These are phyloP conservation scores for Castor canadensis DNA, from an alignment of 2,113 vertebrate species.

Conservation along the genomic window DNA sequence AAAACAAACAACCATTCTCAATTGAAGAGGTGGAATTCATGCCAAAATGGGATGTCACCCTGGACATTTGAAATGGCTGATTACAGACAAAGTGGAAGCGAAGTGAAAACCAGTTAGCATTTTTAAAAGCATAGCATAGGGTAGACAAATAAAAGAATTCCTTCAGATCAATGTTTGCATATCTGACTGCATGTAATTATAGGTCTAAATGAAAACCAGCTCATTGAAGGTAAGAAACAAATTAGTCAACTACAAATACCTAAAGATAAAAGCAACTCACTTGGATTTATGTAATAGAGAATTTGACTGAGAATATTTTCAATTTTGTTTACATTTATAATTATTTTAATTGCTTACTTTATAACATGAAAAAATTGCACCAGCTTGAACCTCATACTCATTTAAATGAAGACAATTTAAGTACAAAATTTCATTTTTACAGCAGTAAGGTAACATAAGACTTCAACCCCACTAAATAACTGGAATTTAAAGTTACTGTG, in stretches of 20 bases:
- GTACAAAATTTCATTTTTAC: neutral
- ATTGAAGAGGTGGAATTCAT: slow-evolving; percentile 40
- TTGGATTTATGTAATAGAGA: neutral
- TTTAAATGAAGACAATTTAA: slow-evolving; percentile 15
- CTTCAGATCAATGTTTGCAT: neutral
- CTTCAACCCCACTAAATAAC: neutral
- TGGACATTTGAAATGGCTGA: slow-evolving; percentile 33
- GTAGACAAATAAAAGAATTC: neutral
- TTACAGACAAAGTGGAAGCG: neutral
- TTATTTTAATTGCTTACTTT: slow-evolving; percentile 12
- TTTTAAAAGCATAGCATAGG: slow-evolving; percentile 6
- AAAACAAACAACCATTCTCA: slow-evolving; percentile 67
- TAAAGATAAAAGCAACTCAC: slow-evolving; percentile 5
- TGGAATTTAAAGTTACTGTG: neutral
- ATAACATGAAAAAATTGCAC: slow-evolving; percentile 6
- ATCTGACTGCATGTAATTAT: neutral
- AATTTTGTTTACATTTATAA: neutral
- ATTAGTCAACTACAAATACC: neutral
- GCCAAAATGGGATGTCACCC: slow-evolving; percentile 26
- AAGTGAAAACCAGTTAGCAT: neutral
- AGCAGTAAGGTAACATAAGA: neutral
- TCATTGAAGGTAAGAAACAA: neutral
- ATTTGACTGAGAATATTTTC: slow-evolving; percentile 23
- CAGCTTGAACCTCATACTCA: neutral
- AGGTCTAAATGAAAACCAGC: slow-evolving; percentile 29